These are phyloP conservation scores for Tenrec ecaudatus DNA, from an alignment of 2,113 vertebrate species.

Conservation along the genomic window DNA sequence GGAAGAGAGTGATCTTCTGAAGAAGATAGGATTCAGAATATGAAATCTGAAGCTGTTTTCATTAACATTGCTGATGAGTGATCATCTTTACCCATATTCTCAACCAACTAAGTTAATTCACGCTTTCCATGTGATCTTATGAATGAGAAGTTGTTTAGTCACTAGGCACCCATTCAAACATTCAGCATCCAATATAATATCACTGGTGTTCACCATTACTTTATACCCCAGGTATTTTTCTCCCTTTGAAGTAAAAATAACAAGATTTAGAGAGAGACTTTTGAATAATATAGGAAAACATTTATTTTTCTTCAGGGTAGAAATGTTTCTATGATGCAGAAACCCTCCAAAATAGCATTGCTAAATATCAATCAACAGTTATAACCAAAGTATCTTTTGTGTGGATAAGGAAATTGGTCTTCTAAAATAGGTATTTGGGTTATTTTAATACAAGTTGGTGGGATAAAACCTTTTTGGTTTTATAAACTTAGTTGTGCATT, in stretches of 20 bases:
- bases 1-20: slow-evolving; percentile 58
- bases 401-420: not conserved
- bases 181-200: slow-evolving; percentile 32
- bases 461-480: slow-evolving; percentile 54
- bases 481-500: slow-evolving; percentile 39
- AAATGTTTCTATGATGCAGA: not conserved
- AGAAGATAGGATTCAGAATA: slow-evolving; percentile 44
- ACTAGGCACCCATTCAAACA: slow-evolving; percentile 29
- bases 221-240: slow-evolving; percentile 24
- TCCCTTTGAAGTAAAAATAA: slow-evolving; percentile 47
- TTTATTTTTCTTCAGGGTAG: slow-evolving; percentile 40
- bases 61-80: slow-evolving; percentile 34
- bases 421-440: slow-evolving; percentile 61
- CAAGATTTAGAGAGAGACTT: not conserved
- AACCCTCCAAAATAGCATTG: slow-evolving; percentile 21
- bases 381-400: not conserved
- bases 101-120: not conserved
- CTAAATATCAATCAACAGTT: slow-evolving; percentile 38
- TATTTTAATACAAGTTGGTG: slow-evolving; percentile 39
- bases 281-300: slow-evolving; percentile 25
- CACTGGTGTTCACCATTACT: not conserved
- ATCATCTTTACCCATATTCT: slow-evolving; percentile 10
- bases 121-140: not conserved
- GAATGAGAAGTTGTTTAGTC: not conserved
- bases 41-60: slow-evolving; percentile 61